Evolutionary conservation across 2,797 vertebrate species (phyloP), one percentile per base, ranked within the genome.

Genomic region (Streptopelia turtur): DNA sequence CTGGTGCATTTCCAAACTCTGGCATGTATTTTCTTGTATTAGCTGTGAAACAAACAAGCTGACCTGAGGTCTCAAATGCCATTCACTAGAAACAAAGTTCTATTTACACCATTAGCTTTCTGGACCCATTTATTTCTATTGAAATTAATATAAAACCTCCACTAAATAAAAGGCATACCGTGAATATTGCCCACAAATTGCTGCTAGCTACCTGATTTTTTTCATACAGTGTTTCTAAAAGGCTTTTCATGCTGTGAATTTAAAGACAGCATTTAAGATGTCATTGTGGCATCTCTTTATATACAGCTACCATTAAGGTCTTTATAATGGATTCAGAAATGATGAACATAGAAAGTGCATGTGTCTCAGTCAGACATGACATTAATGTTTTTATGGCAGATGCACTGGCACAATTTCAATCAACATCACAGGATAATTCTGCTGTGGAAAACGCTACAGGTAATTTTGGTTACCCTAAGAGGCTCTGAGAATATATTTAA

Each of bases 221-320:
- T 39, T 69, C 7, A 72, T 17, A 25, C 27, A 17, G 5, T 75
- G 64, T 72, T 96, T 78, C 90, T 94, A 83, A 97, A 92, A 97
- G 84, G 86, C 53, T 95, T 94, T 96, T 95, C 92, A 94, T 82
- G 91, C 87, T 90, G 87, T 84, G 94, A 94, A 86, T 96, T 96
- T 95, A 91, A 95, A 96, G 92, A 88, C 60, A 86, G 80, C 79
- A 76, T 93, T 97, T 96, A 96, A 95, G 77, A 95, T 96, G 95
- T 96, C 95, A 97, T 79, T 95, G 93, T 80, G 74, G 86, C 82
- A 92, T 69, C 85, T 93, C 94, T 95, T 90, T 87, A 90, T 93
- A 84, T 65, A 89, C 72, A 95, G 82, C 87, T 95, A 71, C 82
- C 94, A 96, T 95, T 91, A 96, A 86, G 77, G 66, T 43, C 83